Evolutionary conservation across 2,797 vertebrate species (phyloP), one percentile per base, ranked within the genome.

Genomic region (Rhincodon typus): DNA sequence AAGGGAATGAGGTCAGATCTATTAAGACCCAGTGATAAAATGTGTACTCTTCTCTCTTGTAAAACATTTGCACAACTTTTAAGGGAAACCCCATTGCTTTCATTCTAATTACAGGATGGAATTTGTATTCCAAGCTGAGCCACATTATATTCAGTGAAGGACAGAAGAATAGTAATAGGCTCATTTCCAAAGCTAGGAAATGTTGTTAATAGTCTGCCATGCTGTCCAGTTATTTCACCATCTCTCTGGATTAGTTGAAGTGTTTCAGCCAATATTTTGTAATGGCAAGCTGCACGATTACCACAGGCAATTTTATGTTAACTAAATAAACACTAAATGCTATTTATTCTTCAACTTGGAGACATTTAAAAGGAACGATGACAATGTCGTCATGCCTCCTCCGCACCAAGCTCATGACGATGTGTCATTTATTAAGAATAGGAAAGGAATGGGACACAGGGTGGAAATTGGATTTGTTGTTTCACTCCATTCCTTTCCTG

Each of bases 191-290:
- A 94, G 67, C 91, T 42, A 23, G 42, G 62, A 72, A 72, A 27
- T 67, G 34, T 94, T 94, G 67, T 94, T 94, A 94, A 46, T 70
- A 94, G 38, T 38, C 67, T 72, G 93, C 70, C 62, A 69, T 42
- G 93, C 93, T 94, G 93, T 94, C 69, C 93, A 94, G 93, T 94
- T 94, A 94, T 70, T 94, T 94, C 46, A 72, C 93, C 67, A 94
- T 94, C 93, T 94, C 93, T 27, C 38, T 72, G 66, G 67, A 21
- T 94, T 94, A 72, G 25, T 27, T 23, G 10, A n/a, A 42, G n/a
- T 23, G 25, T 70, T 70, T 46, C 93, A 94, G 42, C 67, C 93
- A 94, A 72, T 46, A 30, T 70, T 72, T 94, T 94, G 93, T 72
- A 8, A 94, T 10, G 13, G 93, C 21, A 23, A 25, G 66, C n/a